These are phyloP conservation scores for Dinomys branickii DNA, from an alignment of 2,113 vertebrate genomes.

Conservation along the genomic window DNA sequence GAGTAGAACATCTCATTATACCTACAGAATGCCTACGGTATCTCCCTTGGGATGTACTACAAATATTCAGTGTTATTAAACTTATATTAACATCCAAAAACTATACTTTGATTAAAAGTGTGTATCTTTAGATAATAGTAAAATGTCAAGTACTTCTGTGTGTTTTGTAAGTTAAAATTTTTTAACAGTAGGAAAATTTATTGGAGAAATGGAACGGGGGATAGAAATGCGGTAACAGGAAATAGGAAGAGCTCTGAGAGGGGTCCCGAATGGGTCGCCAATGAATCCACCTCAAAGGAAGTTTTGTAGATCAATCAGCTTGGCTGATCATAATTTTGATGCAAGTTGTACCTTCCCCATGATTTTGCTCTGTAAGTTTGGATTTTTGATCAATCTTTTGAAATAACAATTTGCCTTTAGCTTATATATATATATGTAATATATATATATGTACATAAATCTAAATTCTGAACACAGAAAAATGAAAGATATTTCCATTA, in stretches of 20 bases:
- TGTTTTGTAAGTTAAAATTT: constrained; percentile 10
- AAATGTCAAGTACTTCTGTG: neutral
- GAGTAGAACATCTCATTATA: constrained; percentile 49
- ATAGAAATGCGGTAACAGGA: neutral
- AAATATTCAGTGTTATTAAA: constrained; percentile 55
- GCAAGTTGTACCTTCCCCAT: neutral
- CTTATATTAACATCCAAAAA: constrained; percentile 1
- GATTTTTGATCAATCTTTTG: neutral
- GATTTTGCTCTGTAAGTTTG: neutral
- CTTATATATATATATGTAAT: neutral
- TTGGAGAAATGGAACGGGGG: neutral
- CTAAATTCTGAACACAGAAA: neutral
- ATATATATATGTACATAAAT: neutral
- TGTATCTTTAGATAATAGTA: neutral
- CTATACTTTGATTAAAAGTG: constrained; percentile 14
- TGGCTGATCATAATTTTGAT: neutral
- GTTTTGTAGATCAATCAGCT: neutral
- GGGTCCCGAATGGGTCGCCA: neutral
- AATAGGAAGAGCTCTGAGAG: neutral
- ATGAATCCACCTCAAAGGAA: neutral
- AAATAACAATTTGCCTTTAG: neutral
- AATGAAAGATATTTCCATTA: neutral
- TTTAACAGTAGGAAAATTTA: neutral
- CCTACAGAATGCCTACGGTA: neutral
- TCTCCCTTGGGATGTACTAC: neutral